Evolutionary conservation across 2,113 vertebrate genomes (phyloP).

Genomic region (Nicator chloris): DNA sequence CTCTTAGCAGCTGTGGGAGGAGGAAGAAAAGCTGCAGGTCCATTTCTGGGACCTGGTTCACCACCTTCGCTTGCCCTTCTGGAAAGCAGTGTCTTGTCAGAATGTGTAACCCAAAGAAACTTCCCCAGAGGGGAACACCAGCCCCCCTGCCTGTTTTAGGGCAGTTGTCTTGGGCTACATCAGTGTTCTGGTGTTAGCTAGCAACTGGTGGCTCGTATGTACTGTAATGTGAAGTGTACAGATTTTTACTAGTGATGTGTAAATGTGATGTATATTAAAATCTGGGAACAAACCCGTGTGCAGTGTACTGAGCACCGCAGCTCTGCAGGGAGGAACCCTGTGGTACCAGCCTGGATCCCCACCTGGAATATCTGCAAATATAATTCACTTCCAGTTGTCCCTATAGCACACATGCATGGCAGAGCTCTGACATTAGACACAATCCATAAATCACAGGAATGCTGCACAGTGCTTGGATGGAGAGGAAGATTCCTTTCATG

Average conservation of each 20-base stretch:
- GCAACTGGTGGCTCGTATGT: slow-evolving; percentile 72
- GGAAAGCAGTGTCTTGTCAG: background rate
- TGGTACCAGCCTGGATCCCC: background rate
- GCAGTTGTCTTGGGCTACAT: slow-evolving; percentile 68
- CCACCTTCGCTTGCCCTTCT: background rate
- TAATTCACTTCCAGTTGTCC: background rate
- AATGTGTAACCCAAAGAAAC: slow-evolving; percentile 62
- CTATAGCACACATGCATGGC: background rate
- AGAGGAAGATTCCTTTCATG: background rate
- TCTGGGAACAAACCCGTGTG: slow-evolving; percentile 57
- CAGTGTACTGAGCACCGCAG: background rate
- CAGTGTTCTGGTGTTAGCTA: slow-evolving; percentile 75
- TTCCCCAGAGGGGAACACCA: slow-evolving; percentile 60
- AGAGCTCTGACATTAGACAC: background rate
- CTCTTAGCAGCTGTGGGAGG: background rate
- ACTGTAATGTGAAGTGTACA: slow-evolving; percentile 81
- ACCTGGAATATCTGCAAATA: background rate
- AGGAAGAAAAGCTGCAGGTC: background rate
- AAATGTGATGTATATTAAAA: slow-evolving; percentile 78
- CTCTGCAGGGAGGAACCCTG: background rate
- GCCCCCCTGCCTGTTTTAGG: slow-evolving; percentile 78
- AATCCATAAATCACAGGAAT: background rate
- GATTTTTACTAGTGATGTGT: slow-evolving; percentile 73
- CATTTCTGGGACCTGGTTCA: background rate
- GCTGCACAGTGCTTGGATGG: background rate